Base-by-base conservation (phyloP, 2,113 vertebrate genomes). In the Ammodytes marinus region DNA sequence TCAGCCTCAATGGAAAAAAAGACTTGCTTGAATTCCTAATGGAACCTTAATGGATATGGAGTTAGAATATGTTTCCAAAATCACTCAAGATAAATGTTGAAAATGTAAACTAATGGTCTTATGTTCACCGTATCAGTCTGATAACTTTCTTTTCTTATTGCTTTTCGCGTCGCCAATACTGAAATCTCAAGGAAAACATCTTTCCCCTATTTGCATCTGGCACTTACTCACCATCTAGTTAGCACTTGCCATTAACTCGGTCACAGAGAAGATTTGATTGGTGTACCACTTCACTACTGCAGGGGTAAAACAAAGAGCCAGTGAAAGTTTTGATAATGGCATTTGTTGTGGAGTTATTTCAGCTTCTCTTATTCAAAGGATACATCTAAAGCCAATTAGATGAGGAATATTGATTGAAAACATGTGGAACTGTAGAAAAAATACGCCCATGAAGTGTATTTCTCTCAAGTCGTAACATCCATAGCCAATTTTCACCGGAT, bases 281-380 rank as follows among this genome's bases (percentile, higher is more conserved):
- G 40, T 49, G 15, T 15, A 10, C 8, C 3, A 27, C 53, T 60
- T 10, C 4, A 12, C 7, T 1, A 1, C 15, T 37, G 27, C 69
- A 58, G 42, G 27, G 50, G 19, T 1, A 3, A 49, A 65, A 46
- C 27, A 52, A 37, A 15, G 10, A 37, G 40, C 8, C 52, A 11
- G 12, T 74, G 13, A 19, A 67, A 54, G 27, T 59, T n/a, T 43
- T 27, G 37, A 66, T 14, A 49, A 57, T 52, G 43, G 15, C 8
- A 49, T 52, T 43, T 47, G 27, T 3, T 19, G 5, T n/a, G 3
- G 39, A 77, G 6, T 54, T 35, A 63, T 65, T 53, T 74, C 40
- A 70, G 50, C 10, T 14, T 53, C 19, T 71, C 13, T 8, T 19
- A 39, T 63, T 42, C 61, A 42, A 84, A 80, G 42, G 42, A 47